Conservation (phyloP, 1,140 invertebrate species). For the Pachyrhynchus sulphureomaculatus region DNA sequence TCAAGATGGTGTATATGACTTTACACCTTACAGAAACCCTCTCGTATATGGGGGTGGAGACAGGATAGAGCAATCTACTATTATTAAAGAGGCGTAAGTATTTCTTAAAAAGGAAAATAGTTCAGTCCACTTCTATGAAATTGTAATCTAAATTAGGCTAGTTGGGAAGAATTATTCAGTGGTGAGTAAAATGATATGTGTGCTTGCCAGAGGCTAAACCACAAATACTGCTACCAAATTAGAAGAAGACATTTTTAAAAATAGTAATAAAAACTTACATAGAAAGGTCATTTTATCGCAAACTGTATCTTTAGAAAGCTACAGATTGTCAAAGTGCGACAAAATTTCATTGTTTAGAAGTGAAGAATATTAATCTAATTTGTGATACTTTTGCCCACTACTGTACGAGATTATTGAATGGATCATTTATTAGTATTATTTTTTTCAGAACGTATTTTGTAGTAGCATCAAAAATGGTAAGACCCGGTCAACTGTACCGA, state of each 20-base stretch:
- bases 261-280: no score
- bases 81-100: constrained; percentile 46
- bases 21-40: constrained; percentile 4
- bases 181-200: no score
- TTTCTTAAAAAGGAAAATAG: constrained; percentile 15
- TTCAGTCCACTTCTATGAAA: no score
- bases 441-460: constrained; percentile 80
- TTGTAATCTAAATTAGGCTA: no score
- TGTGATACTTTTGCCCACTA: not conserved
- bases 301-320: not conserved
- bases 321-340: not conserved
- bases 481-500: constrained; percentile 84
- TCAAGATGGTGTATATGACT: constrained; percentile 1
- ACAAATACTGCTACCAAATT: no score
- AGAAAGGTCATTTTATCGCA: no score
- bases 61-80: constrained; percentile 39
- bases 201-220: no score
- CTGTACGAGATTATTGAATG: not conserved
- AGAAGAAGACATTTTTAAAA: no score
- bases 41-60: not conserved
- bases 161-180: no score
- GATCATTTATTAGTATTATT: no score
- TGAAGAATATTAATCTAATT: not conserved
- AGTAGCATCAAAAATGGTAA: constrained; percentile 80
- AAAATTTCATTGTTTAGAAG: no score